Percentiles rank a stretch among this genome's conserved stretches.
Evolutionary conservation across 2,113 vertebrate genomes (phyloP).

Genomic region (Excalfactoria chinensis): DNA sequence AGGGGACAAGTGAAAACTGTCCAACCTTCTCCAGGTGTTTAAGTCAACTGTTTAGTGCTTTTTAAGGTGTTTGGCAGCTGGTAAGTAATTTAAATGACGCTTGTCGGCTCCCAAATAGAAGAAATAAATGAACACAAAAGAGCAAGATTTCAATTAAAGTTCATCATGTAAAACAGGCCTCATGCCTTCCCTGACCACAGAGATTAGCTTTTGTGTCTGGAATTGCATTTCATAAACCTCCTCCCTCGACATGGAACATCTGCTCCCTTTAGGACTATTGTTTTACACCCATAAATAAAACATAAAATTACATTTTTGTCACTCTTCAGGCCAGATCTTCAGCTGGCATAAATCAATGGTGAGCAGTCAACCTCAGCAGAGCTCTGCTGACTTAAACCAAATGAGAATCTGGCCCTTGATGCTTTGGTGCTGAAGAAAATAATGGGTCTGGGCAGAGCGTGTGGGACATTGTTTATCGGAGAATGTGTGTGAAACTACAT

Average conservation of each 20-base stretch:
- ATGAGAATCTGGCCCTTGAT: constrained; percentile 58
- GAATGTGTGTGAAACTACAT: constrained; percentile 65
- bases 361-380: constrained; percentile 64
- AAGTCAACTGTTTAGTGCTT: constrained; percentile 18
- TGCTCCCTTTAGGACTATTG: constrained; percentile 75
- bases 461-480: constrained; percentile 79
- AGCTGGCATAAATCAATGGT: constrained; percentile 65
- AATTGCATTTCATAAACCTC: constrained; percentile 75
- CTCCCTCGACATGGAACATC: constrained; percentile 62
- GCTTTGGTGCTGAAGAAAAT: constrained; percentile 75
- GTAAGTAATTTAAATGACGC: constrained; percentile 40
- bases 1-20: not conserved
- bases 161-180: constrained; percentile 69
- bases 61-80: constrained; percentile 36
- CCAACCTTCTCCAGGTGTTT: constrained; percentile 31
- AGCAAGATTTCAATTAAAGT: constrained; percentile 79
- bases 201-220: constrained; percentile 76
- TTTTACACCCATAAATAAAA: constrained; percentile 83
- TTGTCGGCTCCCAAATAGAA: constrained; percentile 55
- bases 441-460: constrained; percentile 74
- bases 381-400: constrained; percentile 58
- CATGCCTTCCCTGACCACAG: constrained; percentile 72
- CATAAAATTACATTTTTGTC: constrained; percentile 82
- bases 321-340: constrained; percentile 74
- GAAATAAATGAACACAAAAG: constrained; percentile 63